Evolutionary conservation across 2,888 invertebrate genomes (phyloP), one percentile per base, ranked within the genome.

Genomic region (Dryobota labecula): DNA sequence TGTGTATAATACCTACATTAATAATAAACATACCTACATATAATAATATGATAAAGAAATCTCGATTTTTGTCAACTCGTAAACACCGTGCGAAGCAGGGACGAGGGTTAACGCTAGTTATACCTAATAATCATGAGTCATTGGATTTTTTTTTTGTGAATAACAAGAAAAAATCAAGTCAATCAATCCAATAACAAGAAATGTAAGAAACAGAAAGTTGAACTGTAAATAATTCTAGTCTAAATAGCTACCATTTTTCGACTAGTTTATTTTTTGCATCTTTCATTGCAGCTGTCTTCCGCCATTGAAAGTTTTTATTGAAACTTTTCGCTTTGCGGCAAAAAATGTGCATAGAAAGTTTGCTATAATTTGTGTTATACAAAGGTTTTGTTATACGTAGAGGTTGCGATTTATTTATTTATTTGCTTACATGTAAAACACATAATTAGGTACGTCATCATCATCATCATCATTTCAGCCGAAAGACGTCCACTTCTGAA

Each of bases 321-420:
- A 33, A 30, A 36, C 13, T 43, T 43, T 67, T 67, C 11, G 20
- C 24, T 72, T 47, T 9, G 11, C 24, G 1, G 24, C 38, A 60
- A 69, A 64, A 74, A 80, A 33, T 43, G 13, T 38, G 15, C 57
- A 38, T 49, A 54, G 75, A 78, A 73, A 62, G 61, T 53, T 74
- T 38, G n/a, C 49, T 58, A 38, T 13, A 27, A 20, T 30, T 36
- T 47, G 1, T 36, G 11, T 53, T 63, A 41, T 5, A 24, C 56
- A 47, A 62, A 53, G 4, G 27, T 60, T 53, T 53, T 53, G 30
- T 4, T 53, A 9, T 3, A 27, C 27, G 27, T 7, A 43, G 43
- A 43, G 15, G 18, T 43, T 43, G 18, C n/a, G n/a, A n/a, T n/a
- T n/a, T n/a, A n/a, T n/a, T n/a, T n/a, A n/a, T n/a, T n/a, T n/a